These are phyloP conservation scores for Macrobrachium rosenbergii DNA, from an alignment of 1,140 invertebrate genomes.

Conservation along the genomic window DNA sequence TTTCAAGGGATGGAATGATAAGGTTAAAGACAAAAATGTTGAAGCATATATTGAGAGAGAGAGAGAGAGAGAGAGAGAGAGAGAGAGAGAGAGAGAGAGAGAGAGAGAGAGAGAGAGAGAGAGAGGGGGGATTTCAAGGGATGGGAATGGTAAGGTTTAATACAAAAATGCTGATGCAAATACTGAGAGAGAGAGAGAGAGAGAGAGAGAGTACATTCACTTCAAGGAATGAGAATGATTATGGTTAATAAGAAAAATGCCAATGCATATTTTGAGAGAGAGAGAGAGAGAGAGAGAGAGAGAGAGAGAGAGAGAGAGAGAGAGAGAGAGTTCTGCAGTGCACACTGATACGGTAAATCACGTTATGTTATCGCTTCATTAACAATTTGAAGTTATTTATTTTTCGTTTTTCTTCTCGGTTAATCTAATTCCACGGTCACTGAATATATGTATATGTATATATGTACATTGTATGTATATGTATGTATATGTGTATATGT, in stretches of 20 bases:
- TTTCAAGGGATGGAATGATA: not conserved
- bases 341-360: no score
- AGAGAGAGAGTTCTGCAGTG: not conserved
- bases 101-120: not conserved
- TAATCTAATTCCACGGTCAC: no score
- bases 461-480: no score
- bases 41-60: no score
- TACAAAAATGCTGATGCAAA: not conserved
- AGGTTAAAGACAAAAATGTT: not conserved
- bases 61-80: slow-evolving; percentile 1
- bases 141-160: not conserved
- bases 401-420: no score
- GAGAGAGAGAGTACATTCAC: slow-evolving; percentile 7
- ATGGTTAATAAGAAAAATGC: slow-evolving; percentile 3
- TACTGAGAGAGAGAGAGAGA: slow-evolving; percentile 28
- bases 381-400: no score
- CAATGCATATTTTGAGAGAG: slow-evolving; percentile 11
- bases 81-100: not conserved
- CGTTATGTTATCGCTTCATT: no score
- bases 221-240: not conserved
- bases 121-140: no score
- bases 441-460: no score
- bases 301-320: slow-evolving; percentile 8
- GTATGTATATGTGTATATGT: no score
- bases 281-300: slow-evolving; percentile 35